Evolutionary conservation across 2,888 invertebrate species (phyloP), one percentile per base, ranked within the genome.

Genomic region (Meganola albula): DNA sequence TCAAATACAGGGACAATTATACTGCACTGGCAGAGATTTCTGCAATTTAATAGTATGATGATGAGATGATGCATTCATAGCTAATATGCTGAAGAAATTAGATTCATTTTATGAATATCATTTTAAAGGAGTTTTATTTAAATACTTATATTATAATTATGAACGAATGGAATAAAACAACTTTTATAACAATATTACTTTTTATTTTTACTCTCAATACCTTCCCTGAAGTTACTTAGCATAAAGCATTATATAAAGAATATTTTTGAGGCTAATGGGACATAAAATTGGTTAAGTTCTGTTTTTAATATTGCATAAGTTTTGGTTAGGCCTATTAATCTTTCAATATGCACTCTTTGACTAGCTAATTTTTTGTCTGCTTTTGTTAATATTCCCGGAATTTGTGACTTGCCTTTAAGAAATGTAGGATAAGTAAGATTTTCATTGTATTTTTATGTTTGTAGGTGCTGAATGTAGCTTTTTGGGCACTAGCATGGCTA

Each of bases 21-120:
- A 24, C 22, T 45, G 45, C 21, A 22, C 31, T 8, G 28, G 14
- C 3, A 39, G 52, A 20, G 29, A 38, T 6, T 44, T 21, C 12
- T 52, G 46, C 8, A 47, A 50, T 34, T 29, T 47, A 1, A 42
- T 49, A 13, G 13, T 52, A 3, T 47, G 45, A 2, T 4, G 31
- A 1, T 31, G 29, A 24, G 35, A 46, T 36, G 33, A 49, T 8
- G 23, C 22, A 0, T n/a, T 37, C 10, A 37, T 37, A 2, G 16
- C 7, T 3, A 4, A 14, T 0, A 32, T 37, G 37, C 8, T 27
- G 20, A 4, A 12, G 4, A 25, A 28, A 12, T n/a, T 37, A 4
- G 26, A 22, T 31, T 2, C 6, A 3, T 45, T 40, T 25, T 42
- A 33, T 35, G 10, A 40, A 9, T 23, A 24, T 23, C 34, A 22